These are phyloP conservation scores for Hemiscyllium ocellatum DNA, from an alignment of 2,113 vertebrate genomes.

Conservation along the genomic window DNA sequence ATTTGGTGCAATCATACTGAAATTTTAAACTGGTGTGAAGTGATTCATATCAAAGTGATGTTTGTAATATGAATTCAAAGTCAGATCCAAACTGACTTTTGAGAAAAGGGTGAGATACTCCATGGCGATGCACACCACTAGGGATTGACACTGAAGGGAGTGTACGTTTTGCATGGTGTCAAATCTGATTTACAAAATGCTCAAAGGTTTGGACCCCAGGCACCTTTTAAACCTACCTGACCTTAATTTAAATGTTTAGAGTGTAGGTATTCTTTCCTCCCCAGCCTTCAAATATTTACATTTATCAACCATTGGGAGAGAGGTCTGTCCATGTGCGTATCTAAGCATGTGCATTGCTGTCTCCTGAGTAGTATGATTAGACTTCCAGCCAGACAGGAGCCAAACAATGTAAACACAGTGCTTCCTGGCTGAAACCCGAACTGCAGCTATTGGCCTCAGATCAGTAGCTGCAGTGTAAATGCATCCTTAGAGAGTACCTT, in stretches of 20 bases:
- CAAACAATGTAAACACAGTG: slow-evolving; percentile 23
- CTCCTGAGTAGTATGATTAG: slow-evolving; percentile 16
- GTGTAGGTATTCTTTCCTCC: neutral
- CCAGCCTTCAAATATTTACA: neutral
- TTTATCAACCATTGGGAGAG: neutral
- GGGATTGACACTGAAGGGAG: neutral
- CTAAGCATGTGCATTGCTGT: neutral
- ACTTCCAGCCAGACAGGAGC: slow-evolving; percentile 24
- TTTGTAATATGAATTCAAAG: neutral
- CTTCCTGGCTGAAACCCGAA: slow-evolving; percentile 21
- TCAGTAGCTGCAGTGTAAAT: slow-evolving; percentile 8
- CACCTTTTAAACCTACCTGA: slow-evolving; percentile 9
- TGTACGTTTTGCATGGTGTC: neutral
- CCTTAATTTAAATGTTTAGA: slow-evolving; percentile 17
- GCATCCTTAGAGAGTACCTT: neutral
- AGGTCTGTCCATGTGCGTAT: neutral
- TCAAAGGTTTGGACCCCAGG: neutral
- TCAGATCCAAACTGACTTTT: neutral
- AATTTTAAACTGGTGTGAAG: neutral
- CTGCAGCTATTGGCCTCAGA: neutral
- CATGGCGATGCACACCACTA: neutral
- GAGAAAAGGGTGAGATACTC: neutral
- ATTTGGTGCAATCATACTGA: neutral
- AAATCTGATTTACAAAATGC: neutral
- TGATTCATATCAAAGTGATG: neutral